Base-by-base conservation (phyloP, 2,888 invertebrate genomes). In the Cheilosia vulpina region DNA sequence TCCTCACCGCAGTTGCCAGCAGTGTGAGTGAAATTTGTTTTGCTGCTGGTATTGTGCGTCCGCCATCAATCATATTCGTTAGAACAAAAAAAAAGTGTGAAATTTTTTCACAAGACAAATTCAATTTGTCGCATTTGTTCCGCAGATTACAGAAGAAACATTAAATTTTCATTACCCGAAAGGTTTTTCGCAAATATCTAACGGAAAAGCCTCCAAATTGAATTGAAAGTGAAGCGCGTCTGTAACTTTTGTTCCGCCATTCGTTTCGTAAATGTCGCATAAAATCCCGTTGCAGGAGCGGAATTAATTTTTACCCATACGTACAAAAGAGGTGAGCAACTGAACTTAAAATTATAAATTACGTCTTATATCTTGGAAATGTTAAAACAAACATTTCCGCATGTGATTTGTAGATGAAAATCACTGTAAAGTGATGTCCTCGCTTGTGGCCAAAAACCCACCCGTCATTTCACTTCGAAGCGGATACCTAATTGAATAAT, bases 11-110 rank as follows among this genome's bases (percentile, higher is more conserved):
- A 43, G 75, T 80, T 84, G 65, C 4, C 63, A 60, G 43, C 69
- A 2, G 47, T 80, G 75, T 2, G 11, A 17, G 5, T 53, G 21
- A 58, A 80, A 79, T 66, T 84, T 84, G 84, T 84, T 84, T 80
- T 84, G 84, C 84, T 75, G 69, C 75, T 84, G 75, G 69, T 38
- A 63, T 78, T 69, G 80, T 76, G 69, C 58, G 69, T 80, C 75
- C 84, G 84, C 75, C 84, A 75, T 69, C 71, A 58, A 75, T 50
- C 38, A 65, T 24, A 71, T 53, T 65, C 58, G 58, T 76, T 57
- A 43, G 65, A 5, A 31, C 17, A 34, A 5, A 47, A 19, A 45
- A 41, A 53, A 60, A 50, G 17, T 41, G 0, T 43, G 53, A 31
- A 62, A 31, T n/a, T 27, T 62, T 62, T 72, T 62, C 41, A 19